Conservation (phyloP, 1,140 invertebrate species). For the Chrysomallon squamiferum region DNA sequence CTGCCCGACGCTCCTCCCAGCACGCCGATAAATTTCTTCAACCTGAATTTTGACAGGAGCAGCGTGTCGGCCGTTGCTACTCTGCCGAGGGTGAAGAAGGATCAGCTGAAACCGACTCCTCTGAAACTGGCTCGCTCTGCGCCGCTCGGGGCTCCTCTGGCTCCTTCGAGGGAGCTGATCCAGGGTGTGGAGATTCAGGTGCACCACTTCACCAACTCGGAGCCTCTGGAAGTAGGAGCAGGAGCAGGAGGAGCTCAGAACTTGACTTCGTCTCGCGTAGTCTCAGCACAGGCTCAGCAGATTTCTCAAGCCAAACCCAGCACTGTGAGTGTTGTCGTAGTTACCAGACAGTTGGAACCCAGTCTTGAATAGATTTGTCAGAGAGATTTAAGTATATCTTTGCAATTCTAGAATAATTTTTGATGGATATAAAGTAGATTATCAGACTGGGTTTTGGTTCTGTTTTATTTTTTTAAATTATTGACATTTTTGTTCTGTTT, state of each 20-base stretch:
- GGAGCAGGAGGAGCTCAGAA: not conserved
- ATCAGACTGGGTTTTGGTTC: too few species aligned
- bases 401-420: too few species aligned
- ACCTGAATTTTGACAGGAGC: constrained; percentile 22
- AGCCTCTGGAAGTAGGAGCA: not conserved
- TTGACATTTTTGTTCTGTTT: too few species aligned
- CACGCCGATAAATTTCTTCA: constrained; percentile 20
- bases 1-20: constrained; percentile 31
- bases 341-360: too few species aligned
- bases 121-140: constrained; percentile 15
- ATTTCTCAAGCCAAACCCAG: constrained; percentile 12
- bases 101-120: constrained; percentile 22
- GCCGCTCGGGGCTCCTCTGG: not conserved
- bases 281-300: constrained; percentile 8
- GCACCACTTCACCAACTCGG: constrained; percentile 2
- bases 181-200: constrained; percentile 22
- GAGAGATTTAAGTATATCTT: too few species aligned
- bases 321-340: too few species aligned
- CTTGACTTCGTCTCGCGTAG: not conserved
- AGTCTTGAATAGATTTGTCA: too few species aligned
- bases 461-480: too few species aligned
- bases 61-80: constrained; percentile 52
- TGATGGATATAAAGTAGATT: too few species aligned
- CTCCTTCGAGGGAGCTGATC: constrained; percentile 5
- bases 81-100: constrained; percentile 40